Base-by-base conservation (phyloP, 2,888 invertebrate genomes). In the Drosophila percnosoma region DNA sequence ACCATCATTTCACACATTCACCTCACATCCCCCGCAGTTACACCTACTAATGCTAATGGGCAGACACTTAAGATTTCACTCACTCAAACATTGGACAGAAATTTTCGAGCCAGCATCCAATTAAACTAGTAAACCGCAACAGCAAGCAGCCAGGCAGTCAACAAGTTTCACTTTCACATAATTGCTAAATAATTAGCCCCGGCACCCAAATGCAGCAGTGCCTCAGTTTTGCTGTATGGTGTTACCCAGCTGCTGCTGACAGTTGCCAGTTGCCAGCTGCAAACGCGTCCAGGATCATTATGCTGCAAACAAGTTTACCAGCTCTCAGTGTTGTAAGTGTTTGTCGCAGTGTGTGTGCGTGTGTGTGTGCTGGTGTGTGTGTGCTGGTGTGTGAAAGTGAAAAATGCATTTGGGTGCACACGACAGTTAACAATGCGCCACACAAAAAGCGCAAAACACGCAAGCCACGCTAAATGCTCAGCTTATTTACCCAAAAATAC, bases 151-250 rank as follows among this genome's bases (percentile, higher is more conserved):
- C 58, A 36, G 27, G 18, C 33, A 70, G 61, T 71, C 70, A 71
- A 57, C 64, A 54, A 76, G 80, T 83, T 83, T 90, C 89, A 90
- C 90, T 87, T 87, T 87, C 90, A 89, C 87, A 90, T 87, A 90
- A 90, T 90, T 75, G 89, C 74, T 60, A 77, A 78, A 80, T 80
- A 66, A 90, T 87, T 90, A 82, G 76, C 76, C 57, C 42, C 65
- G 71, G 61, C 80, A 67, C 66, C 69, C 62, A 71, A 75, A 73
- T 73, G 66, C 67, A 73, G 54, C 55, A 40, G 64, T 68, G 60
- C 51, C 36, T 57, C 31, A 67, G 34, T 69, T 69, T 72, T 62
- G 67, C 62, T 62, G 71, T 34, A 8, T 34, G 52, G 67, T 78
- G 70, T 70, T 59, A 11, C 61, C 36, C 51, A 70, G 67, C 67